Base-by-base conservation (phyloP, 2,888 invertebrate genomes). In the Ophion ventricosus region DNA sequence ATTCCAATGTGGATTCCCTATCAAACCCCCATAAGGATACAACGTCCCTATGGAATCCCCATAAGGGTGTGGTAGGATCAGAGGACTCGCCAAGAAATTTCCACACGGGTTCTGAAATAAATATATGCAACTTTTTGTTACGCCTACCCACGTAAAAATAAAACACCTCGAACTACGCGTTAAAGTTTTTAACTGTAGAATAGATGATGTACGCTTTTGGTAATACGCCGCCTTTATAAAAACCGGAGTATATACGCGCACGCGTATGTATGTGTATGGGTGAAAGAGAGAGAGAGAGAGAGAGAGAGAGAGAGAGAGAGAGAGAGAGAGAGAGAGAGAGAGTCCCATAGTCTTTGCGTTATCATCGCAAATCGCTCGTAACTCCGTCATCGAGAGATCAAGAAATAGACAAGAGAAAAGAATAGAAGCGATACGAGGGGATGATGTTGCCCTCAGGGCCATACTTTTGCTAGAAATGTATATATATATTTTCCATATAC, bases 301-400 rank as follows among this genome's bases (percentile, higher is more conserved):
- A 8, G 35, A 35, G 35, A 8, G 35, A 35, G 1, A 35, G 35
- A 35, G 35, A 35, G 35, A 1, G 7, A 5, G 35, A 8, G 8
- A 35, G 1, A 35, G 35, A 35, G 35, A 35, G 35, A 1, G 7
- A 5, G 35, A 8, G 8, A 35, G 35, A 8, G 35, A 35, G 35
- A 8, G 35, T 35, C 25, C 25, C n/a, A 74, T 14, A 66, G 40
- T 43, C 20, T 2, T n/a, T 40, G 66, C 64, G 70, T 76, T 78
- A 82, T 82, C 82, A 72, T 67, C 63, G 69, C 57, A 23, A 56
- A 85, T 85, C 84, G 84, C 76, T 82, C 82, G 84, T 82, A 85
- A 85, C 80, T 85, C 82, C 75, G 80, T 85, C 79, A 80, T 85
- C 84, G 82, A 73, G 59, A 79, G 73, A 56, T 66, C 43, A 35